Conservation (phyloP, 2,888 invertebrate species). For the Nomada flava region DNA sequence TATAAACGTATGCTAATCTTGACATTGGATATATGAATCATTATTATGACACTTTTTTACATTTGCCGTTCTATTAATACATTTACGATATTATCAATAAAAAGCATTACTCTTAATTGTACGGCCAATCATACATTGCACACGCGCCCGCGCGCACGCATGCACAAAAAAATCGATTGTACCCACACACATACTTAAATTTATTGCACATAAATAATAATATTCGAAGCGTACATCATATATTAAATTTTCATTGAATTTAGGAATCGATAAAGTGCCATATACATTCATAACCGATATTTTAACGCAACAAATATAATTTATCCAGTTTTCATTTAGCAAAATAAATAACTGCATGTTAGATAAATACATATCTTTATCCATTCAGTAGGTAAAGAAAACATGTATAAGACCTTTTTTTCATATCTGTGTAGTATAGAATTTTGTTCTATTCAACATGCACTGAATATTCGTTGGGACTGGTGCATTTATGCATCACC, state of each 20-base stretch:
- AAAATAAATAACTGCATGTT: slow-evolving; percentile 6
- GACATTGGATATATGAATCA: slow-evolving; percentile 28
- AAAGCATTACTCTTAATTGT: slow-evolving; percentile 34
- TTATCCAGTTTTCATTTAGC: not conserved
- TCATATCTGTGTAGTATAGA: slow-evolving; percentile 7
- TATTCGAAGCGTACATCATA: slow-evolving; percentile 7
- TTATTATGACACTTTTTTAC: slow-evolving; percentile 25
- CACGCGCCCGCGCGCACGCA: slow-evolving; percentile 29
- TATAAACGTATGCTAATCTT: slow-evolving; percentile 46
- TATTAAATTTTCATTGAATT: slow-evolving; percentile 4
- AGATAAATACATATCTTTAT: slow-evolving; percentile 11
- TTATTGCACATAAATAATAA: slow-evolving; percentile 18
- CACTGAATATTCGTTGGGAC: slow-evolving; percentile 18
- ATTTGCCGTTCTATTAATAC: slow-evolving; percentile 18
- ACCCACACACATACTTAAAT: slow-evolving; percentile 26
- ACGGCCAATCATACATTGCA: slow-evolving; percentile 19
- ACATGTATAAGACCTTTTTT: not conserved
- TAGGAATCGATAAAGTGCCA: slow-evolving; percentile 9
- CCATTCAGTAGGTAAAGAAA: not conserved
- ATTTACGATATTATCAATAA: slow-evolving; percentile 18
- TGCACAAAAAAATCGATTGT: slow-evolving; percentile 25
- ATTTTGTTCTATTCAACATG: slow-evolving; percentile 22
- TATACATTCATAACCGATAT: slow-evolving; percentile 3
- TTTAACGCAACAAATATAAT: slow-evolving; percentile 22
- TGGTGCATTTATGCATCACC: slow-evolving; percentile 31